Conservation (phyloP, 2,888 invertebrate genomes). For the Chrysolina americana region DNA sequence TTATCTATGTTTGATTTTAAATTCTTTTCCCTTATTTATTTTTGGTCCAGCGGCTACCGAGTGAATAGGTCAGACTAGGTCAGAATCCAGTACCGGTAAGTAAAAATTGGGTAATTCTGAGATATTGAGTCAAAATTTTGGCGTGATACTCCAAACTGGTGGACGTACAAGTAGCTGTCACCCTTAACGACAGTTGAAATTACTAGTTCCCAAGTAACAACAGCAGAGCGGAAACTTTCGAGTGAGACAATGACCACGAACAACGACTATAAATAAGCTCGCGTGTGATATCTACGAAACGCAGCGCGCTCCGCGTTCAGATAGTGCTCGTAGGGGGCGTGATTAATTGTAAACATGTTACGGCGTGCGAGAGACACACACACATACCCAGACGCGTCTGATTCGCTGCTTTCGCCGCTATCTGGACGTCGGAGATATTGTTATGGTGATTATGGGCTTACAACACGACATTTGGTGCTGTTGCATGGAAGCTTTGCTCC, state of each 20-base stretch:
- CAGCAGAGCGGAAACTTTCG: no score
- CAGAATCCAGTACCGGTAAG: no score
- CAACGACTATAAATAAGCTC: conserved; percentile 55
- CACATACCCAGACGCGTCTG: conserved; percentile 18
- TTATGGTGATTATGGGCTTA: conserved; percentile 48
- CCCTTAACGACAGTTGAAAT: no score
- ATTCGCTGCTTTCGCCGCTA: conserved; percentile 9
- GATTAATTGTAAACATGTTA: conserved; percentile 59
- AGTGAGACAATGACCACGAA: background rate
- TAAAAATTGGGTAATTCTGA: no score
- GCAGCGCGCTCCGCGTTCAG: conserved; percentile 53
- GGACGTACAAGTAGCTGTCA: no score
- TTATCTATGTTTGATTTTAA: no score
- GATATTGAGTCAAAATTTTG: no score
- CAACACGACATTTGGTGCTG: conserved; percentile 26
- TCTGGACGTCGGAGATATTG: conserved; percentile 44
- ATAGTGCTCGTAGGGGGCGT: conserved; percentile 55
- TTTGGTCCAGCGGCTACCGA: no score
- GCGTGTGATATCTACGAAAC: conserved; percentile 59
- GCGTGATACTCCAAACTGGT: no score
- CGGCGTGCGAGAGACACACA: conserved; percentile 33
- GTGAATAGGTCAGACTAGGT: no score
- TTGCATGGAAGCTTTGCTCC: conserved; percentile 24
- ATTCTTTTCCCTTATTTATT: no score
- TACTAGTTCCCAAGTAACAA: no score